These are phyloP conservation scores for Promerops cafer DNA, from an alignment of 2,113 vertebrate species.

Conservation along the genomic window DNA sequence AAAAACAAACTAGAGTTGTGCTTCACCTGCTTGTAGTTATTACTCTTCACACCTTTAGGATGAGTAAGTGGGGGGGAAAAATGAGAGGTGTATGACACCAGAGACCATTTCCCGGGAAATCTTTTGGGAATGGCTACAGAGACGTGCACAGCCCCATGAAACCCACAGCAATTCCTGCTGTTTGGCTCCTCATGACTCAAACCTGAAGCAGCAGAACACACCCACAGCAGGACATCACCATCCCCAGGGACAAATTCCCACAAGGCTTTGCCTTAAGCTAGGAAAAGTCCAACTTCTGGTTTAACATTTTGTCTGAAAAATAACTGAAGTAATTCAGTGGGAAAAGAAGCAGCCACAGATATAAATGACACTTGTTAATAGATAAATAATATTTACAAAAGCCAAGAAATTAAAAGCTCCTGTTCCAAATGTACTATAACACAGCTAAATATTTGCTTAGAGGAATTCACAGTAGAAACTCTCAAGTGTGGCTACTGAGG, in stretches of 20 bases:
- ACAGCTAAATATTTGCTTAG: background rate
- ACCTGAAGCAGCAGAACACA: background rate
- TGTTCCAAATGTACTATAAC: background rate
- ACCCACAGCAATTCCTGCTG: background rate
- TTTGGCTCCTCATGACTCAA: background rate
- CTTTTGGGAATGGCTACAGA: background rate
- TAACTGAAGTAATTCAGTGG: background rate
- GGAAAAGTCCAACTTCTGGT: background rate
- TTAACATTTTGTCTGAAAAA: background rate
- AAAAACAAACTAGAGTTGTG: background rate
- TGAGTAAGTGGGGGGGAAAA: background rate
- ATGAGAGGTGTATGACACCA: background rate
- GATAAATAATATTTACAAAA: background rate
- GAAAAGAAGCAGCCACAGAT: background rate
- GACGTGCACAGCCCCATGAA: background rate
- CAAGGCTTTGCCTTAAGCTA: background rate
- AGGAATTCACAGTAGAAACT: background rate
- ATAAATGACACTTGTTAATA: background rate
- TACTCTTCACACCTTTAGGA: background rate
- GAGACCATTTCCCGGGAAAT: background rate
- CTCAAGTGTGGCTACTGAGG: background rate
- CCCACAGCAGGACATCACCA: background rate
- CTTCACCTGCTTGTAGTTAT: background rate
- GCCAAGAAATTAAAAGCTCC: background rate
- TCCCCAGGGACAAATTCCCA: background rate